A percentile compares a stretch with the other conserved stretches of the same genome.
These are phyloP conservation scores for Agrochola lychnidis DNA, from an alignment of 2,888 invertebrate genomes.

Conservation along the genomic window DNA sequence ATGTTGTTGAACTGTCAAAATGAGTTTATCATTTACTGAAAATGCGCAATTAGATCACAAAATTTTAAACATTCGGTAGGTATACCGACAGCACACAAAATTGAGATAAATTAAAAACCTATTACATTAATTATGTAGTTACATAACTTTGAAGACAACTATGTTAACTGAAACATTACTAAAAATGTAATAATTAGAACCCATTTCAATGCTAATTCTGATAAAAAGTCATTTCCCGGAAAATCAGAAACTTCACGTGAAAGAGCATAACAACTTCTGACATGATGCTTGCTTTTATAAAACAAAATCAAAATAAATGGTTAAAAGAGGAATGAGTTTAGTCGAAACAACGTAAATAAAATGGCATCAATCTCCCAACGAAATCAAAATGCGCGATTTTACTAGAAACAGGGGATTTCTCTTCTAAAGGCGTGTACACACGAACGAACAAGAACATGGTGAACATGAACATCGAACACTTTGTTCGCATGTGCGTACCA, in stretches of 20 bases:
- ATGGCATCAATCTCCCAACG: neutral
- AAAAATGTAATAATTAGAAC: neutral
- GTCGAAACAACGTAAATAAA: neutral
- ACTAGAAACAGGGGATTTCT: neutral
- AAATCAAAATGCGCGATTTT: conserved; percentile 23
- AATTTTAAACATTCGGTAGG: neutral
- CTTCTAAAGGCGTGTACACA: neutral
- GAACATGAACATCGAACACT: too few species aligned
- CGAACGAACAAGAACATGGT: too few species aligned
- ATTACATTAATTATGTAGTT: neutral
- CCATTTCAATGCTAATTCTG: conserved; percentile 21
- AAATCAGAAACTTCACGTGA: conserved; percentile 1
- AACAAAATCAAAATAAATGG: neutral
- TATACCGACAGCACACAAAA: neutral
- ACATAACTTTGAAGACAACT: neutral
- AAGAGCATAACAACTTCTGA: neutral
- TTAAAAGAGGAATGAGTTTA: neutral
- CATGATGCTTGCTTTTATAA: neutral
- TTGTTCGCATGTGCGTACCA: too few species aligned
- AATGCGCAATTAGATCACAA: too few species aligned
- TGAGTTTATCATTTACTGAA: too few species aligned
- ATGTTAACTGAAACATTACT: conserved; percentile 2
- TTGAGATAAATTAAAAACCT: neutral
- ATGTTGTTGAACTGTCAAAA: too few species aligned
- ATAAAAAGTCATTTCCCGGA: neutral